Base-by-base conservation (phyloP, 2,888 invertebrate species). In the Hypomecis atomaria region DNA sequence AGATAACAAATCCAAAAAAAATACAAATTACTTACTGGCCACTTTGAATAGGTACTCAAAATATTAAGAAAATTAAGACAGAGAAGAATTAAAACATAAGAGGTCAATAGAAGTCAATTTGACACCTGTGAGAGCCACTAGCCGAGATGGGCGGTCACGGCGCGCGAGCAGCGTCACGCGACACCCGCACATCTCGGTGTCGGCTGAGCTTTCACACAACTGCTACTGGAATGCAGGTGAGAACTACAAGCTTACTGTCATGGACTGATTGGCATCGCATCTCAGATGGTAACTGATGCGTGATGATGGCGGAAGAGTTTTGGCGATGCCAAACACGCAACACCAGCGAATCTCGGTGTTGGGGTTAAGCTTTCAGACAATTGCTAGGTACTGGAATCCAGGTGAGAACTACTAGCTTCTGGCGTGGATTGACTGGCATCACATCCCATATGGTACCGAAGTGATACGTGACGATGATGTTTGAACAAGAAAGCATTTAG, bases 181-280 rank as follows among this genome's bases (percentile, higher is more conserved):
- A 65, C 59, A 60, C 65, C 8, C 38, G 13, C 13, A 23, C 55
- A 42, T 59, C 58, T 54, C 59, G 55, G 59, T 64, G 64, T 64
- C 59, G 40, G 55, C 55, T 57, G 65, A 65, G 59, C 65, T 65
- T 65, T 57, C 59, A 63, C 63, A 60, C 47, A 60, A 59, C 47
- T 40, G 64, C 64, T 64, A 64, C 59, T 11, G 64, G 59, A 59
- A 56, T 47, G 59, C 13, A 10, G 34, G 38, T 55, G 64, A 40
- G 59, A 56, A 59, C 52, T 47, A 38, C 50, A 23, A 23, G 23
- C 23, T 23, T 3, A 23, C 3, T 23, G 23, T 45, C 37, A 5
- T 8, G 13, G 11, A 33, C 38, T 23, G 23, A 23, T 23, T 23
- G 23, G 23, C 3, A 23, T 2, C 23, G 3, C 42, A 42, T 47